Evolutionary conservation across 2,797 vertebrate genomes (phyloP).

Genomic region (Australoheros facetus): DNA sequence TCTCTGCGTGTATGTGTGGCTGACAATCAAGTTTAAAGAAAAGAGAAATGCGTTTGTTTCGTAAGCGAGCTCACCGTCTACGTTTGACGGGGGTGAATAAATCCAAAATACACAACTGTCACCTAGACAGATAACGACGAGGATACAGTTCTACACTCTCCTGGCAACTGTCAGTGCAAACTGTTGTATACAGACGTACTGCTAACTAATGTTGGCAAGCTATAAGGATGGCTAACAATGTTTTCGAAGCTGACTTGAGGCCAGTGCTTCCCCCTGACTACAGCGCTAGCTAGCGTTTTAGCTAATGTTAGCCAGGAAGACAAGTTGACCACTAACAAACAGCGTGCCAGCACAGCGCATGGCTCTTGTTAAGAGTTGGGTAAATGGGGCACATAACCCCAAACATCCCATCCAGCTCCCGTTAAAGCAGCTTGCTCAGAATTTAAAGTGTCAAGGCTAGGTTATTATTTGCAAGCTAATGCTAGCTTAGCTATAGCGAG

Average conservation of each 20-base stretch:
- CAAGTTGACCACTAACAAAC: constrained; percentile 9
- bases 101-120: constrained; percentile 40
- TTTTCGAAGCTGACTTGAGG: constrained; percentile 63
- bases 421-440: background rate
- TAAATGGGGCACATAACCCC: background rate
- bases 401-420: background rate
- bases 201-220: constrained; percentile 37
- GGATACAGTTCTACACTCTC: constrained; percentile 23
- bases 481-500: constrained; percentile 57
- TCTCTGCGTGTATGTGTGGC: constrained; percentile 25
- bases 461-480: constrained; percentile 61
- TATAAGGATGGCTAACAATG: constrained; percentile 41
- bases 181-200: constrained; percentile 11
- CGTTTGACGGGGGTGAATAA: background rate
- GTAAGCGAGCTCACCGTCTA: constrained; percentile 28
- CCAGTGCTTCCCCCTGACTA: constrained; percentile 49
- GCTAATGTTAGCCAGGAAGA: constrained; percentile 43
- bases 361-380: background rate
- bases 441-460: constrained; percentile 28
- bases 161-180: constrained; percentile 37
- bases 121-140: constrained; percentile 13
- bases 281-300: constrained; percentile 32
- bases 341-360: constrained; percentile 24
- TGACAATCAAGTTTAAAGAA: constrained; percentile 31
- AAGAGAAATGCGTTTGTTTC: constrained; percentile 23